Conservation (phyloP, 37 sponge, comb jelly and placozoan species). For the Aphrocallistes beatrix region DNA sequence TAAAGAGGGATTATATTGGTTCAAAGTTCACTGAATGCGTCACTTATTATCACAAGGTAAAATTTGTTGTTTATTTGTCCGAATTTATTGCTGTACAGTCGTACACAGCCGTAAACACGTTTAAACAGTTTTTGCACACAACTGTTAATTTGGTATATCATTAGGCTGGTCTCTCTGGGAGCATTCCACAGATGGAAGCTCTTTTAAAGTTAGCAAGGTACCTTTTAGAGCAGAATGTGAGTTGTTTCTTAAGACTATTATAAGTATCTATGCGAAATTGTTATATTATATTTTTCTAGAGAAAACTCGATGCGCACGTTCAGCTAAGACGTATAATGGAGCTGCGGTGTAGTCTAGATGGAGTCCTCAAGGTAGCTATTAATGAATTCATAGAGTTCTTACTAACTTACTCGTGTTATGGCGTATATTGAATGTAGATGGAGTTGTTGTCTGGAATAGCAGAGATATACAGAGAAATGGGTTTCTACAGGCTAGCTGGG, state of each 20-base stretch:
- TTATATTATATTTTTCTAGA: background rate
- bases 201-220: background rate
- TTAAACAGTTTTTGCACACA: background rate
- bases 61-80: background rate
- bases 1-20: background rate
- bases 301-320: background rate
- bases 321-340: background rate
- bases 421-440: no score
- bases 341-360: background rate
- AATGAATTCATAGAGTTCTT: no score
- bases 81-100: background rate
- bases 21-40: background rate
- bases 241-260: background rate
- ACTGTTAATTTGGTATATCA: background rate
- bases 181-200: conserved; percentile 11
- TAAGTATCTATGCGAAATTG: background rate
- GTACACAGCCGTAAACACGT: background rate
- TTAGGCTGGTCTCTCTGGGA: background rate
- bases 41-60: background rate
- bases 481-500: background rate
- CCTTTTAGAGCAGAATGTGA: background rate
- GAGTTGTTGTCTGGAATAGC: conserved; percentile 6
- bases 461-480: background rate
- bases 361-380: background rate
- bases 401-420: no score